phyloP scores from a whole-genome alignment of 2,113 vertebrate species.

The Junco hyemalis region DNA sequence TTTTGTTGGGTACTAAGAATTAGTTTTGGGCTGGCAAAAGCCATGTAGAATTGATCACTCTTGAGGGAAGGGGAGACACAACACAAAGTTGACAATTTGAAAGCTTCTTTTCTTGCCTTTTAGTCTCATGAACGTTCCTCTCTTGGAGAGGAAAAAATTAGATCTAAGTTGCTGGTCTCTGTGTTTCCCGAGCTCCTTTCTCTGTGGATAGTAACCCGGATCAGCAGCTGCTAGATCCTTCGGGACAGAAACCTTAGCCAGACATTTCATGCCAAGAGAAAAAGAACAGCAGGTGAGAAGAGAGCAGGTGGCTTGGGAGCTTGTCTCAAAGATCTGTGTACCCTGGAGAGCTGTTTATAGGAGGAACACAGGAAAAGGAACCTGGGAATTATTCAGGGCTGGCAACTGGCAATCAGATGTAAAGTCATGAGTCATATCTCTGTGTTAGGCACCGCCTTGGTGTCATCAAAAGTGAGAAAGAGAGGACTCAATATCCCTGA shows the following conservation, averaged over 20 bases:
- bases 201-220: background rate
- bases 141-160: background rate
- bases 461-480: background rate
- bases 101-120: background rate
- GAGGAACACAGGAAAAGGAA: background rate
- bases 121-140: background rate
- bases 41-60: background rate
- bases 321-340: background rate
- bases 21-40: background rate
- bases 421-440: background rate
- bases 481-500: background rate
- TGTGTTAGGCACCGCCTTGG: background rate
- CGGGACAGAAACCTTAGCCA: background rate
- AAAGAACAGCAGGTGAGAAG: conserved; percentile 22
- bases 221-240: conserved; percentile 4
- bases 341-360: background rate
- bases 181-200: background rate
- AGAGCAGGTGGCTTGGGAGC: background rate
- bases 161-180: background rate
- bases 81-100: background rate
- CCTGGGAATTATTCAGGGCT: background rate
- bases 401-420: background rate
- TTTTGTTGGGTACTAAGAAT: background rate
- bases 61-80: background rate
- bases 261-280: background rate